Percentiles rank a stretch among this genome's conserved stretches.
Conservation (phyloP, 2,113 vertebrate genomes). For the Pseudorasbora parva region DNA sequence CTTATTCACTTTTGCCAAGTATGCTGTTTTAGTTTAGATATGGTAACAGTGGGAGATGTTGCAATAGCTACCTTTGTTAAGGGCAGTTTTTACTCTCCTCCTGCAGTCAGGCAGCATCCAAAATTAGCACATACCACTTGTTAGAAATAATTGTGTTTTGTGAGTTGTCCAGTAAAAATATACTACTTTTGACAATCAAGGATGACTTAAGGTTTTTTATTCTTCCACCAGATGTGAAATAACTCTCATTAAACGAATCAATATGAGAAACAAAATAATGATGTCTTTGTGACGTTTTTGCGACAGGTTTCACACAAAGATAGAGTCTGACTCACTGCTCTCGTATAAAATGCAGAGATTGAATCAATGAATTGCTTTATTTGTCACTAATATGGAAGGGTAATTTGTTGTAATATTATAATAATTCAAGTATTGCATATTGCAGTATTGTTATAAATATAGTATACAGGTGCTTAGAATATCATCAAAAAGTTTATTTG, state of each 20-base stretch:
- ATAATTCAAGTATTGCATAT: not conserved
- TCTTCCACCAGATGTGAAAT: not conserved
- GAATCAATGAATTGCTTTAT: not conserved
- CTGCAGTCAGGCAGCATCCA: not conserved
- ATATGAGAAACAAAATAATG: not conserved
- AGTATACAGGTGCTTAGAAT: too few species aligned
- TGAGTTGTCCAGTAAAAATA: not conserved
- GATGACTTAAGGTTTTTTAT: not conserved
- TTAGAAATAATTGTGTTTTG: not conserved
- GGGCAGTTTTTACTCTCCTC: not conserved
- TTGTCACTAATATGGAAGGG: not conserved
- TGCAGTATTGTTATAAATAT: not conserved
- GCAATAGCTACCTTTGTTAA: not conserved
- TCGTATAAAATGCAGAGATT: not conserved
- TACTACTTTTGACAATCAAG: not conserved
- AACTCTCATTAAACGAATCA: not conserved
- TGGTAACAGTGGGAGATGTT: not conserved
- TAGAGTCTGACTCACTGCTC: not conserved
- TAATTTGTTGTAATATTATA: not conserved
- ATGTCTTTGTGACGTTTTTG: not conserved
- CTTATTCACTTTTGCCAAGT: conserved; percentile 17
- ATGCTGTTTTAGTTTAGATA: conserved; percentile 12
- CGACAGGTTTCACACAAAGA: not conserved
- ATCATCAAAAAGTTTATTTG: too few species aligned
- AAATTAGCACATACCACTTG: not conserved